These are phyloP conservation scores for Rhizoglyphus robini DNA, from an alignment of 1,140 invertebrate species.

Conservation along the genomic window DNA sequence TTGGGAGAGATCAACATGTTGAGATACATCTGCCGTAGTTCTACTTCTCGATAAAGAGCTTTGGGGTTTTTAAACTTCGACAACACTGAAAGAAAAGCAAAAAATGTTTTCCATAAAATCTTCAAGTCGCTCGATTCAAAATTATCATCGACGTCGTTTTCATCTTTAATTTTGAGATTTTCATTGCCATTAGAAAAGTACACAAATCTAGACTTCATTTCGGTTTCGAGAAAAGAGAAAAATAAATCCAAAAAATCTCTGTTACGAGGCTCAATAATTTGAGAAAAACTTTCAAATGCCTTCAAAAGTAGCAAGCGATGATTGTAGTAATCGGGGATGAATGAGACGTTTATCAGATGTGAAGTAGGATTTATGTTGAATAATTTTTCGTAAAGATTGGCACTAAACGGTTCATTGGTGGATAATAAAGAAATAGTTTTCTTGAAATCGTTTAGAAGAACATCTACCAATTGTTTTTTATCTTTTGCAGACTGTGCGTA, in stretches of 20 bases:
- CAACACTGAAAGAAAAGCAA: slow-evolving; percentile 44
- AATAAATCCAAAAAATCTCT: slow-evolving; percentile 59
- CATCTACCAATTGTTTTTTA: background rate
- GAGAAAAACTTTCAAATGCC: slow-evolving; percentile 53
- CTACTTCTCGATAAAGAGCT: slow-evolving; percentile 52
- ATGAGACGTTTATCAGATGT: background rate
- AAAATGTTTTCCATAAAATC: slow-evolving; percentile 15
- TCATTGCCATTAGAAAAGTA: slow-evolving; percentile 32
- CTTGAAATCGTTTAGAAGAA: slow-evolving; percentile 18
- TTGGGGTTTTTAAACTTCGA: slow-evolving; percentile 63
- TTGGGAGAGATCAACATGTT: slow-evolving; percentile 59
- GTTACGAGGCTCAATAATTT: slow-evolving; percentile 59
- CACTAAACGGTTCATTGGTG: background rate
- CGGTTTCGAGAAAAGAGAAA: slow-evolving; percentile 57
- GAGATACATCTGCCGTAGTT: slow-evolving; percentile 30
- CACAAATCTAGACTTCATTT: slow-evolving; percentile 15
- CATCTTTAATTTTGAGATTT: slow-evolving; percentile 11
- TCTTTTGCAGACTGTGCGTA: background rate
- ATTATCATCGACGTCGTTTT: slow-evolving; percentile 18
- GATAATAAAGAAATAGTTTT: background rate
- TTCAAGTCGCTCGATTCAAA: slow-evolving; percentile 14
- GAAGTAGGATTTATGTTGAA: background rate
- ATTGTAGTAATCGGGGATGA: slow-evolving; percentile 48
- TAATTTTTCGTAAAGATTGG: background rate
- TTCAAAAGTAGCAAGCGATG: slow-evolving; percentile 65